phyloP scores from a whole-genome alignment of 2,113 vertebrate species.

The Scomber japonicus region DNA sequence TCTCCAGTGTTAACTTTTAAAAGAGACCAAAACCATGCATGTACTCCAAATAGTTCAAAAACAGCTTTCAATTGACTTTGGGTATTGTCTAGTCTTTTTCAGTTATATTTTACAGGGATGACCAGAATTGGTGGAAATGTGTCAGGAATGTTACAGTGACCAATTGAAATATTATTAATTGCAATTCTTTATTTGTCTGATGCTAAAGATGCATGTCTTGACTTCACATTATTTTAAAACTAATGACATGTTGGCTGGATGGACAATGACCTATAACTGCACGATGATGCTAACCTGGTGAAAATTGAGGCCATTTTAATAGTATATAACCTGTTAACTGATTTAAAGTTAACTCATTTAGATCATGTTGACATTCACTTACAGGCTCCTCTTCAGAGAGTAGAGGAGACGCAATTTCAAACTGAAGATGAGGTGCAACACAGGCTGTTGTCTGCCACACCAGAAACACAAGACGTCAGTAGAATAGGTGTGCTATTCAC shows the following conservation, averaged over 20 bases:
- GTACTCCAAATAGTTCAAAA: too few relatives aligned
- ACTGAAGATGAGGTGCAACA: slow-evolving; percentile 17
- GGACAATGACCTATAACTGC: background rate
- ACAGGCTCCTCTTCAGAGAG: slow-evolving; percentile 67
- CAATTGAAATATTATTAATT: slow-evolving; percentile 1
- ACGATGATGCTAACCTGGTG: slow-evolving; percentile 18
- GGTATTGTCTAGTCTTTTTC: too few relatives aligned
- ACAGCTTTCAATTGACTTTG: too few relatives aligned
- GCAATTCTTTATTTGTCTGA: background rate
- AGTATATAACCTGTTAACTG: background rate
- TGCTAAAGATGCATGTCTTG: slow-evolving; percentile 23
- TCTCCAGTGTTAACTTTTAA: too few relatives aligned
- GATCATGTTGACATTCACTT: slow-evolving; percentile 69
- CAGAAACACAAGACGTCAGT: background rate
- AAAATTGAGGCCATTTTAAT: slow-evolving; percentile 2
- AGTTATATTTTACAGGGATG: too few relatives aligned
- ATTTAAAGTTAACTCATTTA: slow-evolving; percentile 35
- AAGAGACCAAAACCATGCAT: too few relatives aligned
- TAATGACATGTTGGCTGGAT: background rate
- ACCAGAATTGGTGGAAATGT: background rate
- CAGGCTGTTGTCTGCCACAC: slow-evolving; percentile 6
- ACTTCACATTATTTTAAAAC: background rate
- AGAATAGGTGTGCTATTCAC: slow-evolving; percentile 5
- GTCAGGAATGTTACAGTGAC: background rate
- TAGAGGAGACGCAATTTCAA: slow-evolving; percentile 52